Evolutionary conservation across 2,113 vertebrate species (phyloP).

Genomic region (Pterocles burchelli): DNA sequence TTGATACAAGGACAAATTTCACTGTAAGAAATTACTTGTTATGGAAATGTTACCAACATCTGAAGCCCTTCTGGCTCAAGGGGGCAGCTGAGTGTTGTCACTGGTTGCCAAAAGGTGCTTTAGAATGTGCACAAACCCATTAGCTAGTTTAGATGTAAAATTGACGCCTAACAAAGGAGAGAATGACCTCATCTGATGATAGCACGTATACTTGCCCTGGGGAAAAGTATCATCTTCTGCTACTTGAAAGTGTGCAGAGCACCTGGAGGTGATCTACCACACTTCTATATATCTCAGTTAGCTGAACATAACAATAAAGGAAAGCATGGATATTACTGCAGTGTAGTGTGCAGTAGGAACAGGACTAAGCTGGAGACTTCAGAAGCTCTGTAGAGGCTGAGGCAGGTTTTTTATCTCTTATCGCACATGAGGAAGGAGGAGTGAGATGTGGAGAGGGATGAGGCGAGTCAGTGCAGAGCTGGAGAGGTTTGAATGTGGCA

Average conservation of each 20-base stretch:
- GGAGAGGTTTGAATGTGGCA: not conserved
- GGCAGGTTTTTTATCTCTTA: not conserved
- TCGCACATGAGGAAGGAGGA: not conserved
- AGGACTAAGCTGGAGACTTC: not conserved
- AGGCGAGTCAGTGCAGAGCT: not conserved
- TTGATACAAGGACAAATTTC: not conserved
- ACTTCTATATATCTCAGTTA: not conserved
- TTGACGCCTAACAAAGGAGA: not conserved
- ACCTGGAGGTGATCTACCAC: not conserved
- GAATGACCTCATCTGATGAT: not conserved
- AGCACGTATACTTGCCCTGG: not conserved
- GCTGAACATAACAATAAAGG: not conserved
- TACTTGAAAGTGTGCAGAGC: not conserved
- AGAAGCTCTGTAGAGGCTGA: not conserved
- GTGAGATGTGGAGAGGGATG: not conserved
- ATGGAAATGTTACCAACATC: not conserved
- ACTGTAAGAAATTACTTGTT: not conserved
- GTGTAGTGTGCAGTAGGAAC: not conserved
- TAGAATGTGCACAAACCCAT: not conserved
- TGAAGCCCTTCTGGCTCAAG: not conserved
- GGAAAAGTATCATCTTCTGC: not conserved
- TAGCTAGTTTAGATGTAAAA: not conserved
- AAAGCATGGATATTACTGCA: not conserved
- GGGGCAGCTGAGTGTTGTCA: not conserved
- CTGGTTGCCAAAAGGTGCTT: not conserved